A percentile compares a stretch with the other conserved stretches of the same genome.
These are phyloP conservation scores for Tribolium castaneum DNA, from an alignment of 1,140 invertebrate genomes.

Conservation along the genomic window DNA sequence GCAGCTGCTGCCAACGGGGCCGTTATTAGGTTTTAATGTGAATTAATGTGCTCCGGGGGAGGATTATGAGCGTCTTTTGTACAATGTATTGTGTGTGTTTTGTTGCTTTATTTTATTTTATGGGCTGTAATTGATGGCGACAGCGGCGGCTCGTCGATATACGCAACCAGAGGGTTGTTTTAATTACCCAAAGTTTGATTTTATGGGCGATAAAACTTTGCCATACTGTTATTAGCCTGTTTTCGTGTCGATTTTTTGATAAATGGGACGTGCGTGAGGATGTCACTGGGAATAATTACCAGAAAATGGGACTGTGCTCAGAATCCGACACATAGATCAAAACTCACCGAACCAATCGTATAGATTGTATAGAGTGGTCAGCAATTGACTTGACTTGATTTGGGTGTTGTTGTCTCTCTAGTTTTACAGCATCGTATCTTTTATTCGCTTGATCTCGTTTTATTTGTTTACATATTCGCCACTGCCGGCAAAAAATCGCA, in stretches of 20 bases:
- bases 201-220: background rate
- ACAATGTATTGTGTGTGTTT: background rate
- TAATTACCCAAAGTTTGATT: conserved; percentile 17
- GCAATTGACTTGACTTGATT: background rate
- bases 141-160: background rate
- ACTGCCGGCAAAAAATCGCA: conserved; percentile 11
- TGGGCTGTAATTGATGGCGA: conserved; percentile 8
- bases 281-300: background rate
- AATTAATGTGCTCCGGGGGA: background rate
- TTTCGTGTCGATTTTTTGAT: conserved; percentile 13
- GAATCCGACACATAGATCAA: background rate
- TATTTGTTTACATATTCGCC: conserved; percentile 30
- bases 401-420: background rate
- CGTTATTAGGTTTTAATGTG: background rate
- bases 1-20: background rate
- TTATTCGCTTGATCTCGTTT: conserved; percentile 1
- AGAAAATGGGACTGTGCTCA: background rate
- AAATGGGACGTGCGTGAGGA: background rate
- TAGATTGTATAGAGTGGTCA: background rate
- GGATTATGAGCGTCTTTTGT: conserved; percentile 14
- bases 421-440: background rate
- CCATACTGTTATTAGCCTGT: conserved; percentile 1
- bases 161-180: background rate
- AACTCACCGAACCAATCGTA: background rate
- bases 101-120: conserved; percentile 20